Percentiles rank a stretch among this genome's conserved stretches.
These are phyloP conservation scores for Parasteatoda tepidariorum DNA, from an alignment of 1,140 invertebrate genomes.

Conservation along the genomic window DNA sequence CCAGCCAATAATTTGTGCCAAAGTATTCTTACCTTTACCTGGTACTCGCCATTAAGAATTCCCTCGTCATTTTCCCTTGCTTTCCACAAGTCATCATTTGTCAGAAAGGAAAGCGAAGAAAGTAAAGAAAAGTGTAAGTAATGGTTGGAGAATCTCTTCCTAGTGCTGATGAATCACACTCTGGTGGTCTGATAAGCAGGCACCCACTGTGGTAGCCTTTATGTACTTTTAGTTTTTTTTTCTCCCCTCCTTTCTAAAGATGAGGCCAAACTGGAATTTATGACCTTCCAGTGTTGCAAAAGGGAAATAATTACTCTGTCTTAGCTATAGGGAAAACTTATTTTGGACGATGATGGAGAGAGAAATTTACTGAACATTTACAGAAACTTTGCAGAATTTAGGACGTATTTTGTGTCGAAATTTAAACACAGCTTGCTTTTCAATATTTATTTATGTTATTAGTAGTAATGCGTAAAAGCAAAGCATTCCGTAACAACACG, in stretches of 20 bases:
- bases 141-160: slow-evolving; percentile 15
- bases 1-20: no score
- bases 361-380: no score
- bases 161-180: slow-evolving; percentile 18
- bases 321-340: not conserved
- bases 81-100: slow-evolving; percentile 31
- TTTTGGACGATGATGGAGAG: no score
- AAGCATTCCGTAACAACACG: no score
- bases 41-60: not conserved
- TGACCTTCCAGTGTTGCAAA: slow-evolving; percentile 1
- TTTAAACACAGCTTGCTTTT: no score
- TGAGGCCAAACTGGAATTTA: slow-evolving; percentile 36
- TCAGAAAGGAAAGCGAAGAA: not conserved
- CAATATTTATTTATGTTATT: no score
- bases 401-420: no score
- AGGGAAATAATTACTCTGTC: slow-evolving; percentile 21
- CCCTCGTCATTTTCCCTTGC: not conserved
- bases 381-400: no score
- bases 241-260: not conserved
- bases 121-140: slow-evolving; percentile 36
- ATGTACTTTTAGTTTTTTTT: not conserved
- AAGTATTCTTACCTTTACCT: slow-evolving; percentile 10
- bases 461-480: no score
- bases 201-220: not conserved
- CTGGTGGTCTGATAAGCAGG: slow-evolving; percentile 23